These are phyloP conservation scores for Holothuria glaberrima DNA, from an alignment of 35 echinoderm and acorn worm genomes.

Conservation along the genomic window DNA sequence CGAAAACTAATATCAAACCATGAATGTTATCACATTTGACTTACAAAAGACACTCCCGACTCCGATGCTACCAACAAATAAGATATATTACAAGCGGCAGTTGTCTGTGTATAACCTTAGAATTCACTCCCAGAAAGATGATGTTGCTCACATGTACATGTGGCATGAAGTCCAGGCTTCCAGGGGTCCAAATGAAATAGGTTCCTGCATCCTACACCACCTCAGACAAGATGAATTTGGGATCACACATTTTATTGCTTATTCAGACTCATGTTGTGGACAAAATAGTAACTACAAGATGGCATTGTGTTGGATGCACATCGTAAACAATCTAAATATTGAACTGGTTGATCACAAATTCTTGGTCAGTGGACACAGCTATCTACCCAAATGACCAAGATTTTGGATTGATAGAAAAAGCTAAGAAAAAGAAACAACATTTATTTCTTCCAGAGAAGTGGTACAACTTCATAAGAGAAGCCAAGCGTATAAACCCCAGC, in stretches of 20 bases:
- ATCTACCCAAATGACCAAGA: not conserved
- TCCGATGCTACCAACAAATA: not conserved
- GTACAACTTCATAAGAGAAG: not conserved
- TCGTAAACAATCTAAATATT: not conserved
- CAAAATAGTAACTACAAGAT: not conserved
- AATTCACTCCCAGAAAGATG: not conserved
- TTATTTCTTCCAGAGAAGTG: not conserved
- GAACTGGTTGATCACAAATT: not conserved
- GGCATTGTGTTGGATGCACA: not conserved
- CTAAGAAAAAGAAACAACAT: conserved; percentile 1
- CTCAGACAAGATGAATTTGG: not conserved
- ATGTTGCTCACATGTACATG: conserved; percentile 11
- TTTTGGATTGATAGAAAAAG: not conserved
- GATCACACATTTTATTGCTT: not conserved
- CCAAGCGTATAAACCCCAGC: not conserved
- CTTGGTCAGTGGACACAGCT: conserved; percentile 12
- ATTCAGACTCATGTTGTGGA: not conserved
- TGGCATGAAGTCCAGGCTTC: conserved; percentile 3
- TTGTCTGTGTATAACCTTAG: not conserved
- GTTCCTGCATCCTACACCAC: not conserved
- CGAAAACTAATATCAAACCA: not conserved
- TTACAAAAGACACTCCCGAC: not conserved
- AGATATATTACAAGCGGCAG: conserved; percentile 14
- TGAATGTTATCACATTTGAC: not conserved
- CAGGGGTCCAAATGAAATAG: conserved; percentile 3